phyloP scores from a whole-genome alignment of 2,888 invertebrate genomes.

The Teleiodes luculella region DNA sequence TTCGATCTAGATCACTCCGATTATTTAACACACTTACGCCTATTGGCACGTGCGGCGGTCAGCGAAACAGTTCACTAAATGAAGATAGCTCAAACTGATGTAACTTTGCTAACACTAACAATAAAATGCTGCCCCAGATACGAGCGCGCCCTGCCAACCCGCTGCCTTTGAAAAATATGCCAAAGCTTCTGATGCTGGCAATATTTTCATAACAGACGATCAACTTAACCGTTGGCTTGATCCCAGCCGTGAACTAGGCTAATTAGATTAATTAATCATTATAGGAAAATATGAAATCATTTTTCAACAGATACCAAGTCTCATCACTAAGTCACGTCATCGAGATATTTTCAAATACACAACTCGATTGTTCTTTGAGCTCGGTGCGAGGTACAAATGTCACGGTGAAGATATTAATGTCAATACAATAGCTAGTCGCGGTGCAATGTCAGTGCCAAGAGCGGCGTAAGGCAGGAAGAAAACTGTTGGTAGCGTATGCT shows the following conservation, averaged over 20 bases:
- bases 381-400: not conserved
- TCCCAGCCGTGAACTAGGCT: slow-evolving; percentile 49
- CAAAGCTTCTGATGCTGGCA: slow-evolving; percentile 48
- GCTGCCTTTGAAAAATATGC: slow-evolving; percentile 51
- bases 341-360: slow-evolving; percentile 13
- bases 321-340: slow-evolving; percentile 23
- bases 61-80: not conserved
- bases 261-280: slow-evolving; percentile 27
- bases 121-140: slow-evolving; percentile 41
- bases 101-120: slow-evolving; percentile 43
- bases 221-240: slow-evolving; percentile 57
- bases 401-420: slow-evolving; percentile 15
- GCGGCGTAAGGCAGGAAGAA: slow-evolving; percentile 62
- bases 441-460: slow-evolving; percentile 65
- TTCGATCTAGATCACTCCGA: not conserved
- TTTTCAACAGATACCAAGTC: slow-evolving; percentile 1
- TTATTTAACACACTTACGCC: slow-evolving; percentile 7
- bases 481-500: slow-evolving; percentile 55
- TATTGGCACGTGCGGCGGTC: not conserved
- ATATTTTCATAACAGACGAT: slow-evolving; percentile 63
- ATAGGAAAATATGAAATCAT: slow-evolving; percentile 14
- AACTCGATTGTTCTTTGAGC: not conserved
- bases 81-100: slow-evolving; percentile 32
- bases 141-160: slow-evolving; percentile 44
- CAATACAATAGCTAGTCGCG: slow-evolving; percentile 14